Evolutionary conservation across 2,797 vertebrate genomes (phyloP).

Genomic region (Perodicticus potto): DNA sequence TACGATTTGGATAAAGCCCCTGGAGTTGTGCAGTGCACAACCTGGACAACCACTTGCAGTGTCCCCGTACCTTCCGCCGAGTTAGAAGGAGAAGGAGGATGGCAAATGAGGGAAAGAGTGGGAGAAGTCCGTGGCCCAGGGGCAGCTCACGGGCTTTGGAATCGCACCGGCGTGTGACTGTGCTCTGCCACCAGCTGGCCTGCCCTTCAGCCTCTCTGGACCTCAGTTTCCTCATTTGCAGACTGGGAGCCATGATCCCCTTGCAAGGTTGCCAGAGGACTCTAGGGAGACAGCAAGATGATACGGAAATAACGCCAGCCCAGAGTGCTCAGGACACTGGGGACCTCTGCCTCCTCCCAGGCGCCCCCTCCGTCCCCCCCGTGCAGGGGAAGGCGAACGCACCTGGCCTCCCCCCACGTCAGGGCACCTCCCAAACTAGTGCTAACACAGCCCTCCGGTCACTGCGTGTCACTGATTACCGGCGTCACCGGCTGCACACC

Average conservation of each 20-base stretch:
- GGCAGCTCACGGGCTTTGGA: not conserved
- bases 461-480: too few species aligned
- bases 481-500: rapidly evolving
- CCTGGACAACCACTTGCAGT: not conserved
- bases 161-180: not conserved
- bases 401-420: not conserved
- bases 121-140: not conserved
- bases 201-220: not conserved
- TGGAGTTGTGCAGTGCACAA: not conserved
- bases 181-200: not conserved
- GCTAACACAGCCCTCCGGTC: not conserved
- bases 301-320: not conserved
- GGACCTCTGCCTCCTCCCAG: not conserved
- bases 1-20: too few species aligned
- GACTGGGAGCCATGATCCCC: not conserved
- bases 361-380: not conserved
- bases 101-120: not conserved
- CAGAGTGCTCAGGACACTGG: not conserved
- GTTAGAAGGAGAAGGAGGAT: not conserved
- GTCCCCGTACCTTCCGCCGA: not conserved
- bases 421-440: rapidly evolving
- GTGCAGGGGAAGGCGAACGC: not conserved
- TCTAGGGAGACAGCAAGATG: not conserved
- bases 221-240: not conserved
- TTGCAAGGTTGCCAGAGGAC: not conserved